Base-by-base conservation (phyloP, 2,888 invertebrate species). In the Chaetogeoica ovagalla region DNA sequence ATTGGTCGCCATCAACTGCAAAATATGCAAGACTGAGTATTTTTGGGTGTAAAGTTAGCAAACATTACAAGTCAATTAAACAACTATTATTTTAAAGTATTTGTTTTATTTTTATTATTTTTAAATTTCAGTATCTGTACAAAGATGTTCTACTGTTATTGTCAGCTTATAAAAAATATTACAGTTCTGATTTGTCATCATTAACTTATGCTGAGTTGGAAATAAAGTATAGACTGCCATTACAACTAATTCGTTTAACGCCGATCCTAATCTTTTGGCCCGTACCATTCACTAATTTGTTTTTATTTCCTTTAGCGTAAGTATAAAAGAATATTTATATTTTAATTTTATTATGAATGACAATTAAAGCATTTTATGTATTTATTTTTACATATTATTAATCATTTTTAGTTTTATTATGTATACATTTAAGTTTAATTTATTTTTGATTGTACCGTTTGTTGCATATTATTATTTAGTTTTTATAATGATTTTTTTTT, bases 11-110 rank as follows among this genome's bases (percentile, higher is more conserved):
- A 71, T 79, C 63, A 39, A 70, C 79, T 13, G 79, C 79, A 39
- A 79, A 79, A 55, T 79, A 79, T 63, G 79, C 79, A 62, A 79
- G 79, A 70, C 69, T 79, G 55, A 68, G 79, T 79, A 55, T 79
- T 71, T 79, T 71, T 79, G 79, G 79, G 6, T 79, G 79, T 63
- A 79, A 79, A 71, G 79, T 79, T 8, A 71, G 70, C 55, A 71
- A 39, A 63, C 52, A 13, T 77, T 13, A 76, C 23, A 19, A 23
- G 48, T 55, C 37, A 30, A 21, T 1, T 30, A 15, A 2, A 52
- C n/a, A 43, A 62, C 21, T 43, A 68, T 77, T 43, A n/a, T 62
- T 37, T 37, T 9, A 60, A 48, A 60, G 69, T 23, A 48, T 39
- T 52, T 52, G 1, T 17, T 70, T 60, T 37, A 60, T 21, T 72